phyloP scores from a whole-genome alignment of 2,797 vertebrate species.

The Thamnophis elegans region DNA sequence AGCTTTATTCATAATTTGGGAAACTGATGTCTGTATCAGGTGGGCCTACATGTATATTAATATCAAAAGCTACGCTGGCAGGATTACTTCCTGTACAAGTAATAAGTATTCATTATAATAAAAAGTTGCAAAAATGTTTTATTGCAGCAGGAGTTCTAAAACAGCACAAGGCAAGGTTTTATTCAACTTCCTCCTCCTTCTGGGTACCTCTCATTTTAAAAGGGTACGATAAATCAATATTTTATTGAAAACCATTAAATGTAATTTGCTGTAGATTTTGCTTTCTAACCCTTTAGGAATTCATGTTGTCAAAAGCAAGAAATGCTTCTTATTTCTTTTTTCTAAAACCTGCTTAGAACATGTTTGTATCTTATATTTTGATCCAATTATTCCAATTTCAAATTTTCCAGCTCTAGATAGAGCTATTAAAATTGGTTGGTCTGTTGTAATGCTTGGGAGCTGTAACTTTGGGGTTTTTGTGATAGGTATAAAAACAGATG shows the following conservation, averaged over 20 bases:
- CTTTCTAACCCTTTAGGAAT: background rate
- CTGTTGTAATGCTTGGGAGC: slow-evolving; percentile 39
- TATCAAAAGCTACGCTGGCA: background rate
- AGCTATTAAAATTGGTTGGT: slow-evolving; percentile 23
- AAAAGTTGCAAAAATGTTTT: background rate
- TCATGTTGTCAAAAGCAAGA: slow-evolving; percentile 2
- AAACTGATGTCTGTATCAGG: background rate
- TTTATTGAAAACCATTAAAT: slow-evolving; percentile 16
- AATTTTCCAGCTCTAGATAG: slow-evolving; percentile 30
- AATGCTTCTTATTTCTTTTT: background rate
- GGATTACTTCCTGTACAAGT: background rate
- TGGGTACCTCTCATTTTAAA: slow-evolving; percentile 21
- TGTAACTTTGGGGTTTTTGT: slow-evolving; percentile 34
- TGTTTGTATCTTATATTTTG: slow-evolving; percentile 18
- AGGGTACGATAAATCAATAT: background rate
- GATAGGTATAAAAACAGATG: slow-evolving; percentile 58
- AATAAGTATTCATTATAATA: background rate
- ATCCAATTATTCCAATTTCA: background rate
- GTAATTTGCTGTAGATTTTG: slow-evolving; percentile 23
- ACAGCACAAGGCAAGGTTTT: background rate
- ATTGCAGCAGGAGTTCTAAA: slow-evolving; percentile 24
- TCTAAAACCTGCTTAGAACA: slow-evolving; percentile 21
- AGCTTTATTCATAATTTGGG: background rate
- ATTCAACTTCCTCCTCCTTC: background rate
- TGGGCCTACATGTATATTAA: background rate